Base-by-base conservation (phyloP, 2,888 invertebrate genomes). In the Amphimallon solstitiale region DNA sequence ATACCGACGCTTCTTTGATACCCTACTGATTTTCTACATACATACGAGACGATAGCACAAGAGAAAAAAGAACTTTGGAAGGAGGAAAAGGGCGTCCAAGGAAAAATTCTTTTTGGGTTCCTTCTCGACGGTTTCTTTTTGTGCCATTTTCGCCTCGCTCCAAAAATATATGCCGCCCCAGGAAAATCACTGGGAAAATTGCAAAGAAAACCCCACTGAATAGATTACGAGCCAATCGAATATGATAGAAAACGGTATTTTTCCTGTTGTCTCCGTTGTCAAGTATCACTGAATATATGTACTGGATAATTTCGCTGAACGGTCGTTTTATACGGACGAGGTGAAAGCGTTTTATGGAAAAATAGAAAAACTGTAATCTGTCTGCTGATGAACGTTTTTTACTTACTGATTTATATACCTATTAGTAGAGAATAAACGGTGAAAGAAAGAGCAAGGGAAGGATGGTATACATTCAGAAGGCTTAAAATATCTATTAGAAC, bases 201-300 rank as follows among this genome's bases (percentile, higher is more conserved):
- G 48, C 23, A 48, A 48, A 48, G 48, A 29, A 49, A 49, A 23
- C 29, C 12, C 29, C 12, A 49, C 48, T 49, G 48, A 49, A 49
- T 49, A 49, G 48, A 49, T 49, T 29, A 29, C 48, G 29, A 12
- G 14, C 6, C 48, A 49, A 49, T 49, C 21, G 29, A 49, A 49
- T 23, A 29, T 23, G 12, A 23, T 49, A 49, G 5, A n/a, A 23
- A 12, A 48, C n/a, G 21, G 12, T 29, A 12, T 49, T 49, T 49
- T 10, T 14, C 10, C 29, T 23, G 12, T 49, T 49, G 48, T 48
- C 48, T 48, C 23, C 48, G n/a, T 45, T 7, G 4, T 10, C 4
- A 17, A 45, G 19, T 29, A 29, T 29, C 29, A 29, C 29, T 29
- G 29, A 29, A 29, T 29, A 29, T 29, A 29, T 29, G 29, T 29